Conservation (phyloP, 2,113 vertebrate species). For the Coracopsis vasa region DNA sequence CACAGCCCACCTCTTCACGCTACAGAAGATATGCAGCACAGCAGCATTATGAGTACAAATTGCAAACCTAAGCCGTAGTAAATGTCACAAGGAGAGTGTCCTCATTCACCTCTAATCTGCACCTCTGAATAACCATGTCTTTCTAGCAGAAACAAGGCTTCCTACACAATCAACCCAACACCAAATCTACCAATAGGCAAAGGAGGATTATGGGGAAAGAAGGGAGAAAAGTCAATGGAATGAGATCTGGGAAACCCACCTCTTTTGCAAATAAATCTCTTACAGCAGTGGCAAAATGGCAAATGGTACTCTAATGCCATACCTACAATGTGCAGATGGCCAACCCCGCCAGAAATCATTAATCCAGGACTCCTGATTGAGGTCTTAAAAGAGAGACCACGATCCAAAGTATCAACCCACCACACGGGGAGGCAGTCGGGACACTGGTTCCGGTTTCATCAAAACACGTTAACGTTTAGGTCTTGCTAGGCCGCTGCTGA, state of each 20-base stretch:
- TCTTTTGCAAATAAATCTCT: fast-evolving
- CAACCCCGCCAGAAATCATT: background rate
- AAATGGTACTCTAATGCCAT: background rate
- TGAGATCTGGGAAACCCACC: background rate
- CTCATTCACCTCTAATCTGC: background rate
- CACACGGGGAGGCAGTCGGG: fast-evolving
- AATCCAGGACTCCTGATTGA: background rate
- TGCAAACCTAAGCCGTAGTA: background rate
- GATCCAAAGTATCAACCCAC: background rate
- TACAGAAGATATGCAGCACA: background rate
- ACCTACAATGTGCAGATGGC: background rate
- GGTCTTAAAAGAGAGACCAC: background rate
- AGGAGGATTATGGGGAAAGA: background rate
- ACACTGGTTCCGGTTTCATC: background rate
- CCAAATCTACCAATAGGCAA: background rate
- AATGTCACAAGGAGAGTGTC: background rate
- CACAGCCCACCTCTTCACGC: background rate
- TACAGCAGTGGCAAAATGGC: background rate
- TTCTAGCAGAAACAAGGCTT: background rate
- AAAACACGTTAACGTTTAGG: background rate
- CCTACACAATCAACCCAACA: background rate
- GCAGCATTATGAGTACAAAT: background rate
- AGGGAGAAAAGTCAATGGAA: background rate
- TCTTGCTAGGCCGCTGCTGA: background rate
- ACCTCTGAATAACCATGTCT: background rate